Conservation (phyloP, 2,888 invertebrate genomes). For the Caenorhabditis sp. region DNA sequence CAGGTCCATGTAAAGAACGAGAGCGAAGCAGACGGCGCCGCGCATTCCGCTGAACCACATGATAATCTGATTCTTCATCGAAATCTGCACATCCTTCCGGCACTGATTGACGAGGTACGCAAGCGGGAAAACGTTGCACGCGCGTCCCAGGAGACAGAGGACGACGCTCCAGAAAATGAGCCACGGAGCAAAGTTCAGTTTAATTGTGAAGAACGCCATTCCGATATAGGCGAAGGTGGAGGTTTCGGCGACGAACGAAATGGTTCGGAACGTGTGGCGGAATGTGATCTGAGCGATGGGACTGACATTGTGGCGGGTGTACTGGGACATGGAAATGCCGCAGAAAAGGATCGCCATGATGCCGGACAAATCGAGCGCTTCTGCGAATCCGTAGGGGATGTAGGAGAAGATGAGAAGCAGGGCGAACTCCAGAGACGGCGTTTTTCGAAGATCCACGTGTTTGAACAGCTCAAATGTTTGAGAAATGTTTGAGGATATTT, state of each 20-base stretch:
- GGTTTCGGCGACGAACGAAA: constrained; percentile 97
- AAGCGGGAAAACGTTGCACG: constrained; percentile 95
- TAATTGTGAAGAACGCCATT: constrained; percentile 93
- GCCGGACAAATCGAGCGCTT: constrained; percentile 94
- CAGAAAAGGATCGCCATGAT: constrained; percentile 99
- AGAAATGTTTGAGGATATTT: neutral
- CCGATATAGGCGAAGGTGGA: constrained; percentile 99
- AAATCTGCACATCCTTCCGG: constrained; percentile 88
- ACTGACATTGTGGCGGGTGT: constrained; percentile 97
- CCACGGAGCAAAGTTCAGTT: constrained; percentile 90
- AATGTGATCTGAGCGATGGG: constrained; percentile 99
- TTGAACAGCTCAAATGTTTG: constrained; percentile 85
- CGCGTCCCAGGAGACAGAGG: constrained; percentile 91
- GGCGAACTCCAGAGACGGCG: constrained; percentile 97
- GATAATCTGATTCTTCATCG: constrained; percentile 97
- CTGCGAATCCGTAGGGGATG: constrained; percentile 96
- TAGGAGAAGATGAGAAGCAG: constrained; percentile 99
- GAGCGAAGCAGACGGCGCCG: constrained; percentile 97
- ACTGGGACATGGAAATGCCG: constrained; percentile 99
- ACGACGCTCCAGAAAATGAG: constrained; percentile 95
- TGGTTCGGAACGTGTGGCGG: constrained; percentile 97
- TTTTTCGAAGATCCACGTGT: constrained; percentile 94
- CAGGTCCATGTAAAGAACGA: constrained; percentile 94
- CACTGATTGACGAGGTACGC: constrained; percentile 94
- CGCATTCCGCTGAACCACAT: constrained; percentile 93